A percentile compares a stretch with the other conserved stretches of the same genome.
phyloP scores from a whole-genome alignment of 2,888 invertebrate genomes.

The Cabera pusaria region DNA sequence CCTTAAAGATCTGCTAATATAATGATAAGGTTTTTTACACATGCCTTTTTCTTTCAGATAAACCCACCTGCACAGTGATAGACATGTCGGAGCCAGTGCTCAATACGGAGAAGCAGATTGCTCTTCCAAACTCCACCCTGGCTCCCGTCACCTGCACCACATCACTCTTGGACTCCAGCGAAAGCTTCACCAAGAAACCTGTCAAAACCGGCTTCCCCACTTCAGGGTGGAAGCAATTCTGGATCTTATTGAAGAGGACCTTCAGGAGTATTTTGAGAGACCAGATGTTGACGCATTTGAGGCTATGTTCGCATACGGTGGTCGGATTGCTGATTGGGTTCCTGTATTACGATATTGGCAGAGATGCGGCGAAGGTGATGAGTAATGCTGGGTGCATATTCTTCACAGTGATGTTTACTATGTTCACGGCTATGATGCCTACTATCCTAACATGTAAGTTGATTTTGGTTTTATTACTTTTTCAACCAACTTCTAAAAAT shows the following conservation, averaged over 20 bases:
- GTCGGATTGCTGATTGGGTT: conserved; percentile 96
- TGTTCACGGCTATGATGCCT: conserved; percentile 99
- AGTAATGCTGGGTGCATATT: conserved; percentile 98
- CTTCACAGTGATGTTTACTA: conserved; percentile 97
- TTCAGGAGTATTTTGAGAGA: conserved; percentile 92
- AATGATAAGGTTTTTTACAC: no score
- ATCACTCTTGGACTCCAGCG: conserved; percentile 87
- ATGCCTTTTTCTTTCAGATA: conserved; percentile 80
- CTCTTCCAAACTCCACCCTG: conserved; percentile 60
- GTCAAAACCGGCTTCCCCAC: conserved; percentile 90
- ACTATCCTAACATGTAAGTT: conserved; percentile 98
- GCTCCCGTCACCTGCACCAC: conserved; percentile 87
- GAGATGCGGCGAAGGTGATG: conserved; percentile 96
- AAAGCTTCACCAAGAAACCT: conserved; percentile 86
- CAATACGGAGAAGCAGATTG: conserved; percentile 61
- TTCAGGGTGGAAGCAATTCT: conserved; percentile 92
- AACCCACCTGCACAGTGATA: conserved; percentile 77
- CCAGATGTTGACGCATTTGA: conserved; percentile 94
- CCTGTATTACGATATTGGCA: conserved; percentile 96
- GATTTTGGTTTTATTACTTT: conserved; percentile 1
- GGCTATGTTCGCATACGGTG: conserved; percentile 92
- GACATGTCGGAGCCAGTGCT: conserved; percentile 75
- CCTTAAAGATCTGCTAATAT: no score
- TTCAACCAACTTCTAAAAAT: no score
- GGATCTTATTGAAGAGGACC: conserved; percentile 93